These are phyloP conservation scores for Bos indicus DNA, from an alignment of 2,113 vertebrate species.

Conservation along the genomic window DNA sequence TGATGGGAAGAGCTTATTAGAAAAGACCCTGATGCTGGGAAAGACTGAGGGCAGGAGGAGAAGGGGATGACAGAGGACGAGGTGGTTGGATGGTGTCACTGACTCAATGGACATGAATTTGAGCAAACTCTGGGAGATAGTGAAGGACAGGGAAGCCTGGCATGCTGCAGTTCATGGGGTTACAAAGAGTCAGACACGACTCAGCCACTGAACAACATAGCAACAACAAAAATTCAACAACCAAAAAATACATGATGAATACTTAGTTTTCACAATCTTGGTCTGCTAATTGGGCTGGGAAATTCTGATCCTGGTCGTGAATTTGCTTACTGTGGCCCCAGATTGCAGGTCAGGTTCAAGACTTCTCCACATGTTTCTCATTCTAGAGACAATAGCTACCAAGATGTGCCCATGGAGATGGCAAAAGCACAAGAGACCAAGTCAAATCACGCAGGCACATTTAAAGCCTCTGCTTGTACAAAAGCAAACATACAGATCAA, in stretches of 20 bases:
- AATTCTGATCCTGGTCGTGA: background rate
- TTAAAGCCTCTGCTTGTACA: background rate
- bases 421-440: background rate
- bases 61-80: background rate
- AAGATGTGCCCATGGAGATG: background rate
- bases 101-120: background rate
- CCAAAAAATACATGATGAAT: background rate
- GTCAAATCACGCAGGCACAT: background rate
- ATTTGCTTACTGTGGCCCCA: background rate
- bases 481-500: background rate
- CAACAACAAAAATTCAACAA: background rate
- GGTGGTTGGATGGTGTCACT: background rate
- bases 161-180: background rate
- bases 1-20: background rate
- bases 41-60: background rate
- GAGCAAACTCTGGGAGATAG: background rate
- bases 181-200: background rate
- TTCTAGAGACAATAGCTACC: background rate
- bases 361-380: background rate
- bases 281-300: background rate
- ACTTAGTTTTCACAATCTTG: background rate
- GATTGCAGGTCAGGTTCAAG: background rate
- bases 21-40: background rate
- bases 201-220: background rate
- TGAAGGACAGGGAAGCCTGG: background rate